Conservation (phyloP, 1,140 invertebrate species). For the Bicyclus anynana region DNA sequence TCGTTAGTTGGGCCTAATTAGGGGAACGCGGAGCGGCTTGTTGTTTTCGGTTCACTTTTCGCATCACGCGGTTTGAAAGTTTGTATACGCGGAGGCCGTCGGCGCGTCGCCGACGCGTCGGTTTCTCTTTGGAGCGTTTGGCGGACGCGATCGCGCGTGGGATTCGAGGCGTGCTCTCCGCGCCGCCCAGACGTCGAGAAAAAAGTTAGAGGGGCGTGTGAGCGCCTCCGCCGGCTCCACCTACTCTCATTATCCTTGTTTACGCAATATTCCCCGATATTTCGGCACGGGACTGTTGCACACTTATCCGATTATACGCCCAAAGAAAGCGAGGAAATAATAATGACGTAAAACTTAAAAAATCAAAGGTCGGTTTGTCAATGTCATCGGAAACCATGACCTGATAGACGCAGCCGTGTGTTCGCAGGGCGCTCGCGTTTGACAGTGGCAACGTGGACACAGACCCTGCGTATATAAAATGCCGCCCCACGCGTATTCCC, state of each 20-base stretch:
- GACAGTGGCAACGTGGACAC: conserved; percentile 60
- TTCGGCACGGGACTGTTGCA: conserved; percentile 57
- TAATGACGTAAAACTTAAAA: too few relatives aligned
- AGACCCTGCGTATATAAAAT: conserved; percentile 63
- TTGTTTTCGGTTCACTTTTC: conserved; percentile 6
- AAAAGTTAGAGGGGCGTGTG: conserved; percentile 65
- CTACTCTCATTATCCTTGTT: conserved; percentile 72
- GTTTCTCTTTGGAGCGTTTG: conserved; percentile 47
- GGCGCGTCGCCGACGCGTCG: conserved; percentile 56
- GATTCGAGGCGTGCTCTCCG: conserved; percentile 60
- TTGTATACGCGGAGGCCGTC: conserved; percentile 49
- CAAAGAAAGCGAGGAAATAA: too few relatives aligned
- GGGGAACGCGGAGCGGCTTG: neutral
- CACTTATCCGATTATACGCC: too few relatives aligned
- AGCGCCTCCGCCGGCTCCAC: conserved; percentile 52
- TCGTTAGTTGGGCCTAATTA: conserved; percentile 21
- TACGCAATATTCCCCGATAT: conserved; percentile 63
- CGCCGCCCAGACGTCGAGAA: conserved; percentile 63
- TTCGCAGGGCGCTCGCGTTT: conserved; percentile 58
- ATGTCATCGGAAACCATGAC: neutral
- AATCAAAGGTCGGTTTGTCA: too few relatives aligned
- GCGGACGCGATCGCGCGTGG: conserved; percentile 52
- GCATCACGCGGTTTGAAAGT: conserved; percentile 26
- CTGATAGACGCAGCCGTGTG: conserved; percentile 39
- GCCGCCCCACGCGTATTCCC: conserved; percentile 62